A percentile compares a stretch with the other conserved stretches of the same genome.
Evolutionary conservation across 1,140 invertebrate species (phyloP).

Genomic region (Mya arenaria): DNA sequence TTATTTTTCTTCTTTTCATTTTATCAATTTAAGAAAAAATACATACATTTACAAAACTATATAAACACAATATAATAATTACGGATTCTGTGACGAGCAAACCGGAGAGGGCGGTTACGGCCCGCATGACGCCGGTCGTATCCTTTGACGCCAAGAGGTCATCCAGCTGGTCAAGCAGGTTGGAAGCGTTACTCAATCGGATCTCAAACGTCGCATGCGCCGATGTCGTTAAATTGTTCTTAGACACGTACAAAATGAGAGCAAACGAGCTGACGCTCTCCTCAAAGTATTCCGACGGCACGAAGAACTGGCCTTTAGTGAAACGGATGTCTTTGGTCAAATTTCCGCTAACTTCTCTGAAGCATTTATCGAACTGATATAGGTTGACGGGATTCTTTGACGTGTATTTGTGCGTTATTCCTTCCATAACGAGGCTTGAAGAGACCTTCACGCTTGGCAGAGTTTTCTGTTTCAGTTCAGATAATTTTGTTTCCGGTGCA

Average conservation of each 20-base stretch:
- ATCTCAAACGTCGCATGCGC: constrained; percentile 52
- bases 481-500: constrained; percentile 58
- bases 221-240: constrained; percentile 59
- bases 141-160: constrained; percentile 60
- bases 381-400: constrained; percentile 67
- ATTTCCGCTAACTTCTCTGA: constrained; percentile 50
- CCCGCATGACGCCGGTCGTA: constrained; percentile 48
- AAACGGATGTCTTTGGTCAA: constrained; percentile 58
- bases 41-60: too few relatives aligned
- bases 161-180: constrained; percentile 62
- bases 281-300: constrained; percentile 67
- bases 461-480: constrained; percentile 22
- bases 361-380: constrained; percentile 65
- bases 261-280: constrained; percentile 61
- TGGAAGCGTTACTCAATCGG: constrained; percentile 57
- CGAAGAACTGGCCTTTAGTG: constrained; percentile 65
- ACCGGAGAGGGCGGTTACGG: constrained; percentile 24
- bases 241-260: constrained; percentile 69
- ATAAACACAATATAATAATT: too few relatives aligned
- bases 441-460: constrained; percentile 37
- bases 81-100: constrained; percentile 5
- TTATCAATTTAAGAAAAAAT: too few relatives aligned
- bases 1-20: constrained; percentile 6
- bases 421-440: constrained; percentile 59
- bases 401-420: constrained; percentile 62